Evolutionary conservation across 1,140 invertebrate species (phyloP), one percentile per base, ranked within the genome.

Genomic region (Acyrthosiphon pisum): DNA sequence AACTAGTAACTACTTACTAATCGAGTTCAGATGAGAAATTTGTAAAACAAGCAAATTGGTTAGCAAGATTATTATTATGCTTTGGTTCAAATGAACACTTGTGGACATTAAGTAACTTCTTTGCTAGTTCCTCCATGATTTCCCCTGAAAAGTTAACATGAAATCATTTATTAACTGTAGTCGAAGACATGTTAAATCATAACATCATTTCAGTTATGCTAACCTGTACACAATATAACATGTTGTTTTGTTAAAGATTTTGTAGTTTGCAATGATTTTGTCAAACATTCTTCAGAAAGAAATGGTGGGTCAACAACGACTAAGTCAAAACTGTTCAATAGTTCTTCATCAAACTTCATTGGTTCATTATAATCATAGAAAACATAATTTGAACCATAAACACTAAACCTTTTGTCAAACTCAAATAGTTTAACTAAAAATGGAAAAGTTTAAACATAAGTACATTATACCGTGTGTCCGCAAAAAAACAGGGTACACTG

Each of bases 291-390:
- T 94, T 98, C 97, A 0, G 98, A 98, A 14, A 99, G 95, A 95
- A 99, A 99, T 23, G 99, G 99, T 23, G 99, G 99, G 96, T 99
- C 99, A 0, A 97, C 98, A 92, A 99, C 96, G 6, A 99, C 97
- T 35, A 99, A 94, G 95, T 99, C 98, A 95, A 97, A 99, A 44
- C 95, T 95, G 86, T 96, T 95, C 30, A 95, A 94, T 50, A 97
- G 95, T 0, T 97, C 96, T 93, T 95, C 94, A 0, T 97, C 96
- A 26, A 99, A 94, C 89, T 97, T 96, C 68, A 97, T 95, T 11
- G 98, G 98, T 30, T 95, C 95, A 94, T 98, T 98, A 94, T 99
- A 99, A 95, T 99, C 98, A 94, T 99, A 99, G 93, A 97, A 97
- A 44, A 98, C 95, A 95, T 97, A 99, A 95, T 98, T 97, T n/a